Base-by-base conservation (phyloP, 2,888 invertebrate species). In the Polyommatus icarus region DNA sequence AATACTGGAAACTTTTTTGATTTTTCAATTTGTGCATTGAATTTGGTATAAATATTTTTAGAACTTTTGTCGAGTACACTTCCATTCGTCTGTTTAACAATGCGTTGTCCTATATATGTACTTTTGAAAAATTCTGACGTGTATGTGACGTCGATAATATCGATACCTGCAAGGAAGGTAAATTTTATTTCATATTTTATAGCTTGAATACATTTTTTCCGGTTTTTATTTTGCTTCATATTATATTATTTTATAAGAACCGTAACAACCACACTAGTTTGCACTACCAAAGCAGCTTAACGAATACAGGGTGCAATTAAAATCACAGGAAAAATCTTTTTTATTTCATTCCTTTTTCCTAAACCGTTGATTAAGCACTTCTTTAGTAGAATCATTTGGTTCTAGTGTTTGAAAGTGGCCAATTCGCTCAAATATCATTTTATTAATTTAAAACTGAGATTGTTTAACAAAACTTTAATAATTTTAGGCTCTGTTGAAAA, bases 81-180 rank as follows among this genome's bases (percentile, higher is more conserved):
- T 67, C 87, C 90, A 2, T 92, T 92, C 79, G 84, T 84, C 78
- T 81, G 90, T 6, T 80, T 93, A 80, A 93, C 91, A 83, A 92
- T 92, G 91, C 87, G 82, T 76, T 86, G 86, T 1, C 89, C 93
- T 5, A 79, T 93, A 72, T 82, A 85, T n/a, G 82, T 86, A 36
- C 79, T 93, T 32, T 82, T 93, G 79, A 87, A 89, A 1, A 88
- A 91, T 78, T 89, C 92, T n/a, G 85, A 89, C 6, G 82, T 91
- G 15, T 93, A 93, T 76, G 88, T 85, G 0, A 88, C 87, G 2
- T 92, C 93, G n/a, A 87, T 89, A 12, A 82, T 93, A 76, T 93
- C 93, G 1, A 76, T 89, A 57, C 91, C 90, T 32, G 83, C 91
- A 15, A 87, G 89, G 84, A 80, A 86, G 57, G 93, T 92, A 82